Percentiles rank a stretch among this genome's conserved stretches.
phyloP scores from a whole-genome alignment of 2,113 vertebrate genomes.

The Guaruba guarouba region DNA sequence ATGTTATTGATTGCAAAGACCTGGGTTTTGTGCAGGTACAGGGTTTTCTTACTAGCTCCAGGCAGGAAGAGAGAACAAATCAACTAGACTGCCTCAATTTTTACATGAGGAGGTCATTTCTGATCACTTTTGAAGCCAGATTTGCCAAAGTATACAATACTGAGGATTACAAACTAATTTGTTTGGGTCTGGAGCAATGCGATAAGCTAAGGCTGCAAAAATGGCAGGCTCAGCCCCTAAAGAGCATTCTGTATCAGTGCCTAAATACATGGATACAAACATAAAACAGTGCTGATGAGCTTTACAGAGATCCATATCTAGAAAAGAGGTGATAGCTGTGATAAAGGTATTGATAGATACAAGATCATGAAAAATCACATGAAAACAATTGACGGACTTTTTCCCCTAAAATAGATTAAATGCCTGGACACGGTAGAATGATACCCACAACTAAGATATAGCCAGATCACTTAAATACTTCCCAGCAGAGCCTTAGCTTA shows the following conservation, averaged over 20 bases:
- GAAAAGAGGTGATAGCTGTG: not conserved
- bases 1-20: not conserved
- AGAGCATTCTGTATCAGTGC: not conserved
- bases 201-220: conserved; percentile 26
- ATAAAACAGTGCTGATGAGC: not conserved
- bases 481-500: not conserved
- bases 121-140: conserved; percentile 22
- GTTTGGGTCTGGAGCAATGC: conserved; percentile 32
- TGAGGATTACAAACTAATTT: conserved; percentile 42
- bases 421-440: not conserved
- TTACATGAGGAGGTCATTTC: not conserved
- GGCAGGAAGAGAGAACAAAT: not conserved
- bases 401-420: not conserved
- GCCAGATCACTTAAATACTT: not conserved
- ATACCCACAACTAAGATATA: not conserved
- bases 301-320: not conserved
- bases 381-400: not conserved
- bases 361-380: not conserved
- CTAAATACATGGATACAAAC: not conserved
- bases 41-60: not conserved
- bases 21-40: not conserved
- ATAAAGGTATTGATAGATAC: not conserved
- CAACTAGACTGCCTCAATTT: not conserved
- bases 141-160: not conserved
- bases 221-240: not conserved